A percentile compares a stretch with the other conserved stretches of the same genome.
phyloP scores from a whole-genome alignment of 2,888 invertebrate species.

The Drosophila trichaetosa region DNA sequence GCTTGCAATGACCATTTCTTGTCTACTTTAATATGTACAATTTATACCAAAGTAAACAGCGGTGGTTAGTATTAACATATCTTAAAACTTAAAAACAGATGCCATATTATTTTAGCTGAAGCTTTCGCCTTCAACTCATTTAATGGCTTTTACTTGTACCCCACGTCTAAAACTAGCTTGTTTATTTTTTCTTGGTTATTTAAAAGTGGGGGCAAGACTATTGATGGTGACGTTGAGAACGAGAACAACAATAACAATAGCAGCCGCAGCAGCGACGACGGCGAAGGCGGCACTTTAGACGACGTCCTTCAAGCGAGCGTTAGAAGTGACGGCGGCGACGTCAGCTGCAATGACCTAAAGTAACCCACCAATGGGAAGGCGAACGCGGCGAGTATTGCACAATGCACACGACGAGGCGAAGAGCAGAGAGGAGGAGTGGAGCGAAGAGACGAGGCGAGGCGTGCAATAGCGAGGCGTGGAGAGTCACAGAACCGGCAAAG shows the following conservation, averaged over 20 bases:
- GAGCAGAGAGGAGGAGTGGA: not conserved
- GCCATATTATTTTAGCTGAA: not conserved
- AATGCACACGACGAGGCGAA: slow-evolving; percentile 32
- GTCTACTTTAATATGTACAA: not conserved
- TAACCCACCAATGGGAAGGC: slow-evolving; percentile 73
- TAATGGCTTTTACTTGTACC: not conserved
- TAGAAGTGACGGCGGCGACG: slow-evolving; percentile 66
- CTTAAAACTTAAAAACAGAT: not conserved
- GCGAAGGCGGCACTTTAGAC: slow-evolving; percentile 49
- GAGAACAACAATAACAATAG: slow-evolving; percentile 2
- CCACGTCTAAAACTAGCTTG: slow-evolving; percentile 15
- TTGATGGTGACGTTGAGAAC: slow-evolving; percentile 5
- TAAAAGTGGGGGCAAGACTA: slow-evolving; percentile 15
- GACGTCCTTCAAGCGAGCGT: slow-evolving; percentile 77
- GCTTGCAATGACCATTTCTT: not conserved
- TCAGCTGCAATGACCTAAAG: slow-evolving; percentile 79
- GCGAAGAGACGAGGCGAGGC: not conserved
- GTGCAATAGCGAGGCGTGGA: slow-evolving; percentile 8
- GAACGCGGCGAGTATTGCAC: slow-evolving; percentile 58
- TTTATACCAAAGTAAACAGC: not conserved
- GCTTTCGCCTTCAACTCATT: slow-evolving; percentile 1
- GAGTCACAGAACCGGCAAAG: slow-evolving; percentile 39
- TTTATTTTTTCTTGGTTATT: slow-evolving; percentile 4
- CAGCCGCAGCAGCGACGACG: slow-evolving; percentile 21
- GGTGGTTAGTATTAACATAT: not conserved